Conservation (phyloP, 2,797 vertebrate species). For the Halcyon badia region DNA sequence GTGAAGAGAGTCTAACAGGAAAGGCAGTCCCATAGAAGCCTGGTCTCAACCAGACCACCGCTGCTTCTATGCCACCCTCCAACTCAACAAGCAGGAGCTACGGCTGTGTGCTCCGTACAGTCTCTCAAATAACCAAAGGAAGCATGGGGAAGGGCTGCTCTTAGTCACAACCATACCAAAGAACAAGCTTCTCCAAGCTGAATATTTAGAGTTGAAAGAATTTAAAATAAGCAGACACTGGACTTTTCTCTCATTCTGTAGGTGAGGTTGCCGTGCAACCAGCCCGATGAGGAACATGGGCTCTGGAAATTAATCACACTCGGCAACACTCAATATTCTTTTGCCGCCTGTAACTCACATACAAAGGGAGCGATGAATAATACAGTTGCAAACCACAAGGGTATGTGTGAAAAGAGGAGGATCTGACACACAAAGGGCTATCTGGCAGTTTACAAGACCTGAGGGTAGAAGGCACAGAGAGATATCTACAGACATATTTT, state of each 20-base stretch:
- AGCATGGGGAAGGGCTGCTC: background rate
- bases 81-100: background rate
- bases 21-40: background rate
- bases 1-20: background rate
- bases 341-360: background rate
- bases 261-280: conserved; percentile 65
- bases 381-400: conserved; percentile 38
- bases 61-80: background rate
- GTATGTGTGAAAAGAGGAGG: background rate
- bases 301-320: conserved; percentile 57
- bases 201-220: background rate
- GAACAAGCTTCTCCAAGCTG: background rate
- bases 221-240: conserved; percentile 15
- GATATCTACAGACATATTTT: conserved; percentile 12
- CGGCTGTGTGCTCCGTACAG: background rate
- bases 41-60: background rate
- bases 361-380: conserved; percentile 27
- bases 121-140: background rate
- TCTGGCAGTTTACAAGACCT: conserved; percentile 26
- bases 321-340: background rate
- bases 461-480: background rate
- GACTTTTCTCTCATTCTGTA: conserved; percentile 19
- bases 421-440: conserved; percentile 49
- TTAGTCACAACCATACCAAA: background rate
- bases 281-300: background rate